Evolutionary conservation across 2,113 vertebrate species (phyloP).

Genomic region (Rhinolophus sinicus): DNA sequence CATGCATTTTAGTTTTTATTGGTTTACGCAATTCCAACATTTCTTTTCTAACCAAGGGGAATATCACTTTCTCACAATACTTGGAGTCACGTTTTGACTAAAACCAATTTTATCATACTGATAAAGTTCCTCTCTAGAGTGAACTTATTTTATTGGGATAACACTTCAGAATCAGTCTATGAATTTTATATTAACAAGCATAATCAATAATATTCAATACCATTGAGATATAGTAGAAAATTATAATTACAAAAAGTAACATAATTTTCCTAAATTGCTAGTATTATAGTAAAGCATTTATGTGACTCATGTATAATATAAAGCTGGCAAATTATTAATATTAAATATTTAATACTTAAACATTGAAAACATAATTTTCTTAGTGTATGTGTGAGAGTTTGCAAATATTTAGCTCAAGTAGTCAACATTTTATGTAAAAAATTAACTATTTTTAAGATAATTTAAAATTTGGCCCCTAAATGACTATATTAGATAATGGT

Average conservation of each 20-base stretch:
- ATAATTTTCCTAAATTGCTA: constrained; percentile 21
- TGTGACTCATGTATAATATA: not conserved
- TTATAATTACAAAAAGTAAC: constrained; percentile 27
- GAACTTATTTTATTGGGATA: not conserved
- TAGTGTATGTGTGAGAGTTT: not conserved
- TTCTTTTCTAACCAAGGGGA: not conserved
- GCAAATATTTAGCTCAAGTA: constrained; percentile 47
- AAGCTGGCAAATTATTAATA: not conserved
- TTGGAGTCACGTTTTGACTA: not conserved
- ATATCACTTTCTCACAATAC: not conserved
- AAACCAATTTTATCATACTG: not conserved
- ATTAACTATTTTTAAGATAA: constrained; percentile 43
- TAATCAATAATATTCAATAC: not conserved
- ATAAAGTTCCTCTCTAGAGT: not conserved
- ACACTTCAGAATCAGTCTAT: constrained; percentile 39
- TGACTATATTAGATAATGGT: not conserved
- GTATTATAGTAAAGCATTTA: not conserved
- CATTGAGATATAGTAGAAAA: not conserved
- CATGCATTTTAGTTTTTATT: not conserved
- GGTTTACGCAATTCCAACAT: not conserved
- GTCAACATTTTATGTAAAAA: constrained; percentile 13
- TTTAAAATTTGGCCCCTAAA: not conserved
- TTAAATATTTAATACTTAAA: constrained; percentile 34
- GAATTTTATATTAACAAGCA: constrained; percentile 16
- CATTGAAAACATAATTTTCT: constrained; percentile 11